A percentile compares a stretch with the other conserved stretches of the same genome.
These are phyloP conservation scores for Drosophila busckii DNA, from an alignment of 1,140 invertebrate species.

Conservation along the genomic window DNA sequence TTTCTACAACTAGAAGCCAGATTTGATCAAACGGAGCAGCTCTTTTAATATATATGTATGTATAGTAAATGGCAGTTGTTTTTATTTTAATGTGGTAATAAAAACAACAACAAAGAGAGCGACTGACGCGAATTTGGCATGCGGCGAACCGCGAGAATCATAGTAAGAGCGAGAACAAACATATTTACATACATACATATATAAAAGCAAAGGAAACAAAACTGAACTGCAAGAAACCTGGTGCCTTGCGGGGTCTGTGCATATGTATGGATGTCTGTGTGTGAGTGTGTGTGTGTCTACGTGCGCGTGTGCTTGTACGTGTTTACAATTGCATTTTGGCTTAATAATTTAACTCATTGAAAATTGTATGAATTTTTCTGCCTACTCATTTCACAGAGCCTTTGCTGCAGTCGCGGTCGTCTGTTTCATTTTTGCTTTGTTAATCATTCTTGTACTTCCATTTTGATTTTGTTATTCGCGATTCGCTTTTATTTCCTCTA, in stretches of 20 bases:
- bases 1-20: conserved; percentile 34
- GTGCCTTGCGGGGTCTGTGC: no score
- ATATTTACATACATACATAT: no score
- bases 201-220: neutral
- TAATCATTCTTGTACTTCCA: conserved; percentile 48
- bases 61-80: conserved; percentile 8
- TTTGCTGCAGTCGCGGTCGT: conserved; percentile 1
- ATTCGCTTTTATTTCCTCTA: conserved; percentile 73
- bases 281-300: no score
- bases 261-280: no score
- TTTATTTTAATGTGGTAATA: conserved; percentile 1
- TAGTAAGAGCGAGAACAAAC: neutral
- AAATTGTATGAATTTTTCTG: conserved; percentile 5
- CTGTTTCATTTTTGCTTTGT: conserved; percentile 20
- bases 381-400: conserved; percentile 13
- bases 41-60: conserved; percentile 23
- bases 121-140: conserved; percentile 10
- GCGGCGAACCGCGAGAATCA: neutral
- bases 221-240: neutral
- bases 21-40: conserved; percentile 33
- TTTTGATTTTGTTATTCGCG: conserved; percentile 59
- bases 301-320: conserved; percentile 27
- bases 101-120: no score
- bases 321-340: conserved; percentile 32
- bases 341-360: conserved; percentile 8